Evolutionary conservation across 2,888 invertebrate genomes (phyloP), one percentile per base, ranked within the genome.

Genomic region (Ochropacha duplaris): DNA sequence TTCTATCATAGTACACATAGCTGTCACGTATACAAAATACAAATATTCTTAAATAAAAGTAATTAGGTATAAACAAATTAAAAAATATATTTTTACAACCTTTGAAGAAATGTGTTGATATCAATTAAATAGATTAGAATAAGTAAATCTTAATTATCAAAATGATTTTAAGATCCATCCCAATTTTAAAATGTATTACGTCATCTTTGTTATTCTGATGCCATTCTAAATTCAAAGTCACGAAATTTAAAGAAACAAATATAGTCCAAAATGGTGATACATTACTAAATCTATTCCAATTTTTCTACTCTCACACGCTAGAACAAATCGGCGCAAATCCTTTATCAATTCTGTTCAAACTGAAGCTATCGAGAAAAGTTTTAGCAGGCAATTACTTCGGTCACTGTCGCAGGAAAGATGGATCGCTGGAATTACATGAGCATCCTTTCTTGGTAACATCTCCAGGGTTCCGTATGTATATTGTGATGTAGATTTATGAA

Each of bases 321-420:
- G 59, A 54, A 60, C 55, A 51, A 57, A 50, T 59, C 56, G 50
- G 55, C 39, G 49, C 50, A 51, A 61, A 64, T 62, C 56, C 60
- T 57, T 63, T 57, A 56, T 57, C 58, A 49, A 66, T 50, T 61
- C 52, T 22, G 19, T 52, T 19, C 19, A 19, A 36, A 58, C 57
- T 59, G 55, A 59, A 60, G 55, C 58, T 57, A 60, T 71, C 68
- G 65, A 64, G 62, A 70, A 78, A 83, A 75, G 66, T 78, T 78
- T 68, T 68, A 71, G 64, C 70, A 69, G 65, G 68, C 79, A 80
- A 81, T 82, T 80, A 80, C 79, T 75, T 61, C 59, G 74, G 70
- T 60, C 72, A 76, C 68, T 77, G 78, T 81, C 80, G 68, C 66
- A 65, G 57, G 60, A 54, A 81, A 83, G 83, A 84, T 78, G 69